Evolutionary conservation across 2,113 vertebrate genomes (phyloP), one percentile per base, ranked within the genome.

Genomic region (Hippocampus abdominalis): DNA sequence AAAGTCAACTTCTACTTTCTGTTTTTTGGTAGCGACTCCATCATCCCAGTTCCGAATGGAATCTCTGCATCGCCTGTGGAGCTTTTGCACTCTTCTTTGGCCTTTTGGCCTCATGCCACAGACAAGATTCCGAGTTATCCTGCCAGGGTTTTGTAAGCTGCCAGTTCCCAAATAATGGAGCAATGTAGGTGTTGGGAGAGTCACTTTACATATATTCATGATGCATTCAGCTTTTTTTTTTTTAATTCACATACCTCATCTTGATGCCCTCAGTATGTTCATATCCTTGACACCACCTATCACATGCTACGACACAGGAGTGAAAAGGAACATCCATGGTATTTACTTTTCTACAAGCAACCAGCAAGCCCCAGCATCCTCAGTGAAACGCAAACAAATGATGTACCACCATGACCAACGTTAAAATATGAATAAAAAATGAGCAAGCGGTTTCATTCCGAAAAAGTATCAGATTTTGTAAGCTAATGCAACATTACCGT

Each of bases 151-250:
- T 71, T 6, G 0, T 67, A 61, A 27, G 1, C n/a, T 18, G 39
- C 53, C 23, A 63, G 54, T 56, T 74, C 62, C n/a, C 42, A 66
- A 68, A 78, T 12, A 81, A 40, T 67, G 42, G 39, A 61, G 40
- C 0, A 53, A 60, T 10, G 76, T 73, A 81, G 76, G 81, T 74
- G 84, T 75, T 67, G 42, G 27, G 73, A 69, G 62, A 81, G 67
- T 74, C 76, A 72, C 63, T 66, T 72, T 74, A 36, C n/a, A 20
- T 72, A 53, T 75, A 63, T 75, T 81, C 36, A 66, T 21, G 20
- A 53, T 66, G 25, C 62, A 74, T 25, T 53, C 48, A 68, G 44
- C 46, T 71, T 48, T 42, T 66, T 68, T 74, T 66, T 3, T 71
- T 27, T 13, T 11, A 64, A 65, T 49, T 70, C 75, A 1, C 63